These are phyloP conservation scores for Tricholaema leucomelas DNA, from an alignment of 2,113 vertebrate genomes.

Conservation along the genomic window DNA sequence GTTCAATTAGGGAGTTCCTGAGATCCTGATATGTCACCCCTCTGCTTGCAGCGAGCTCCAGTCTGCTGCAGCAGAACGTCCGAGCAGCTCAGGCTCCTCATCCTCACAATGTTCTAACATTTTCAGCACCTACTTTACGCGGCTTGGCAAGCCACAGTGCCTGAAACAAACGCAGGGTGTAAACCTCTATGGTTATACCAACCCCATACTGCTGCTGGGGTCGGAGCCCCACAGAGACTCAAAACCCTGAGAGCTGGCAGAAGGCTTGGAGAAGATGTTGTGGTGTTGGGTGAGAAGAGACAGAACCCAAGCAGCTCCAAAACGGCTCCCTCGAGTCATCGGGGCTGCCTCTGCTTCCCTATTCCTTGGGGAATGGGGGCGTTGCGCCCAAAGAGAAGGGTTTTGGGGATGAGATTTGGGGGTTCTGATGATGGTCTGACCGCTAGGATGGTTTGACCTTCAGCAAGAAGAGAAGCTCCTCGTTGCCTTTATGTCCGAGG, in stretches of 20 bases:
- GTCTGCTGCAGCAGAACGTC: slow-evolving; percentile 37
- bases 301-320: neutral
- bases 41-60: neutral
- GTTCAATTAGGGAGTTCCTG: slow-evolving; percentile 17
- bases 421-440: neutral
- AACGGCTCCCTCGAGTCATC: fast-evolving
- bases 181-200: neutral
- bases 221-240: fast-evolving
- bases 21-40: slow-evolving; percentile 22
- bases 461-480: neutral
- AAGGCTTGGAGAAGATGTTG: fast-evolving
- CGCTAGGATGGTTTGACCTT: neutral
- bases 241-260: neutral
- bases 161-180: neutral
- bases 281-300: neutral
- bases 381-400: neutral
- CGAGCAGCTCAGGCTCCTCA: neutral
- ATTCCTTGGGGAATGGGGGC: neutral
- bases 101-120: slow-evolving; percentile 29
- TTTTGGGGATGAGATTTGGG: fast-evolving
- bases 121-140: neutral
- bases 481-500: neutral
- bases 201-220: neutral
- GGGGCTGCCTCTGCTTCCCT: neutral
- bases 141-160: neutral